Evolutionary conservation across 2,888 invertebrate genomes (phyloP).

Genomic region (Cheilosia urbana): DNA sequence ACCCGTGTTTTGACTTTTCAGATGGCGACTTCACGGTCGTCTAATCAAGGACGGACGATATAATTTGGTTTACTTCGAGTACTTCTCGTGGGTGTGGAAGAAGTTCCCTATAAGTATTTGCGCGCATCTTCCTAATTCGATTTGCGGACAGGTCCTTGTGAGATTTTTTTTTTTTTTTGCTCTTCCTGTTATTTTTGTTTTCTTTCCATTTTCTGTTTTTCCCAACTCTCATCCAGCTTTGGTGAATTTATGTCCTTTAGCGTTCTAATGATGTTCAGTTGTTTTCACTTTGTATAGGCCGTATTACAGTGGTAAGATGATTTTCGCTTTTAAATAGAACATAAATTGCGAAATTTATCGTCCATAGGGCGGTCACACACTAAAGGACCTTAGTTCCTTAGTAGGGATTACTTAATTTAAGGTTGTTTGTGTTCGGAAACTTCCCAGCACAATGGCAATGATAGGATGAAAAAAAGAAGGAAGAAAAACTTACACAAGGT

Average conservation of each 20-base stretch:
- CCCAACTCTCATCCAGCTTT: not conserved
- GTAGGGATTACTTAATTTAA: constrained; percentile 66
- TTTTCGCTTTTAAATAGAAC: constrained; percentile 66
- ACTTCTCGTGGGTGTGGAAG: not conserved
- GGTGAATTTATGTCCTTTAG: constrained; percentile 40
- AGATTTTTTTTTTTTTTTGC: constrained; percentile 17
- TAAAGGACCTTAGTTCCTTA: constrained; percentile 6
- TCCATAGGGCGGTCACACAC: constrained; percentile 37
- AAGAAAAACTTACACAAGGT: not conserved
- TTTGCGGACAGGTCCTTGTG: constrained; percentile 52
- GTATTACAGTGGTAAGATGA: constrained; percentile 25
- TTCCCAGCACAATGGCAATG: not conserved
- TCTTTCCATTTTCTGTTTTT: not conserved
- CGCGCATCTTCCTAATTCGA: constrained; percentile 64
- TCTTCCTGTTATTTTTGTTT: not conserved
- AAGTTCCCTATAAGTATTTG: constrained; percentile 23
- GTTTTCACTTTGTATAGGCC: constrained; percentile 59
- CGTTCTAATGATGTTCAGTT: constrained; percentile 70
- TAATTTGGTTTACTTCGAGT: constrained; percentile 44
- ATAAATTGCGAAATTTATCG: constrained; percentile 73
- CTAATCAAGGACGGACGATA: constrained; percentile 63
- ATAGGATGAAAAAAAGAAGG: not conserved
- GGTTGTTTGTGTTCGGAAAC: constrained; percentile 41
- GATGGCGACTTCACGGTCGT: constrained; percentile 56
- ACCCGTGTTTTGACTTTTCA: constrained; percentile 53